Percentiles rank a stretch among this genome's conserved stretches.
Evolutionary conservation across 2,113 vertebrate species (phyloP).

Genomic region (Vidua macroura): DNA sequence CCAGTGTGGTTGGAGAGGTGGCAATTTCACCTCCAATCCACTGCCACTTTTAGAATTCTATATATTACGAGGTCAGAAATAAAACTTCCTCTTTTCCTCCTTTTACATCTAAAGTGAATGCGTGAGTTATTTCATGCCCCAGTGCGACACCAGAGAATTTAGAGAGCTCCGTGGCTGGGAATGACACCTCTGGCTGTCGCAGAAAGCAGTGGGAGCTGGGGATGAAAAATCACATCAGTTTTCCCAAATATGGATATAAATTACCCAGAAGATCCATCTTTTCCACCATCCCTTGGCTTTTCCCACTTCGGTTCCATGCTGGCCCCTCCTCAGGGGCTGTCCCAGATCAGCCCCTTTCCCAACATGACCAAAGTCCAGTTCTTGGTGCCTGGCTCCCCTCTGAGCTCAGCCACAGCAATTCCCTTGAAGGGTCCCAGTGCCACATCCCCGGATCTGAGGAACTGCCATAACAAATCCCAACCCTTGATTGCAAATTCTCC

Average conservation of each 20-base stretch:
- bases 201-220: neutral
- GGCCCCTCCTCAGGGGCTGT: too few relatives aligned
- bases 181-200: accelerated
- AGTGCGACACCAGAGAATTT: neutral
- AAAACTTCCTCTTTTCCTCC: too few relatives aligned
- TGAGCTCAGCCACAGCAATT: neutral
- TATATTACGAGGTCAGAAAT: too few relatives aligned
- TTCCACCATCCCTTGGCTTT: neutral
- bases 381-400: neutral
- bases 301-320: too few relatives aligned
- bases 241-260: neutral
- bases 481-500: neutral
- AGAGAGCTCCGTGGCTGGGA: accelerated
- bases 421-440: neutral
- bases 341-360: too few relatives aligned
- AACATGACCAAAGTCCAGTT: neutral
- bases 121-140: too few relatives aligned
- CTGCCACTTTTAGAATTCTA: too few relatives aligned
- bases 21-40: too few relatives aligned
- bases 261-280: neutral
- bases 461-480: accelerated
- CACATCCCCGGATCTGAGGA: neutral
- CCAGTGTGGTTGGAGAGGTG: too few relatives aligned
- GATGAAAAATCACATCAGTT: neutral
- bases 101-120: too few relatives aligned